These are phyloP conservation scores for Berghia stephanieae DNA, from an alignment of 1,140 invertebrate genomes.

Conservation along the genomic window DNA sequence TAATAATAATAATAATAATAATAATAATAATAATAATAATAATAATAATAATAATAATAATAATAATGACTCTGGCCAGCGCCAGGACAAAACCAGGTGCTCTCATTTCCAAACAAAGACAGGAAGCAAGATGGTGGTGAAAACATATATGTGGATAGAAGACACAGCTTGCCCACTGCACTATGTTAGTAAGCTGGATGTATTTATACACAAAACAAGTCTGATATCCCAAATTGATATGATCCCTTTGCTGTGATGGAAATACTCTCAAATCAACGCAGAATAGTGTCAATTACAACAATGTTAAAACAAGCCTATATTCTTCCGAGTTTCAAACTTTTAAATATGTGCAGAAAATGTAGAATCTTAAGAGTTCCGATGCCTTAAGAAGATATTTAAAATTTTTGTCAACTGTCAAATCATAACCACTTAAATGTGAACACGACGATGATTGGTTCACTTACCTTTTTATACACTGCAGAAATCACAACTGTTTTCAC, in stretches of 20 bases:
- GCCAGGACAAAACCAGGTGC: too few relatives aligned
- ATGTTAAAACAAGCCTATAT: not conserved
- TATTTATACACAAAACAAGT: not conserved
- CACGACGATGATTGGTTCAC: too few relatives aligned
- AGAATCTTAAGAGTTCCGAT: not conserved
- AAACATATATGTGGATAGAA: not conserved
- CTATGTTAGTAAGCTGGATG: not conserved
- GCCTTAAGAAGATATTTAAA: not conserved
- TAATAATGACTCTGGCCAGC: too few relatives aligned
- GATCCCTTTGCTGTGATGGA: too few relatives aligned
- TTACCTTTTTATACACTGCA: constrained; percentile 89
- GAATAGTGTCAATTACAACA: too few relatives aligned
- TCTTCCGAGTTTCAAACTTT: not conserved
- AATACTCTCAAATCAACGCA: too few relatives aligned
- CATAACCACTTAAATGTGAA: not conserved
- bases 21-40: not conserved
- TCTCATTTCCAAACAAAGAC: too few relatives aligned
- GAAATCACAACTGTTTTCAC: constrained; percentile 91
- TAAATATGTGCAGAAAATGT: not conserved
- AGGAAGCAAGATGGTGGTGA: not conserved
- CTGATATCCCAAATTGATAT: too few relatives aligned
- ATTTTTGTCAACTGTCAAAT: too few relatives aligned
- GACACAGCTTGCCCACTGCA: not conserved
- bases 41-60: not conserved
- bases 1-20: not conserved